phyloP scores from a whole-genome alignment of 2,797 vertebrate species.

The Glyptemys insculpta region DNA sequence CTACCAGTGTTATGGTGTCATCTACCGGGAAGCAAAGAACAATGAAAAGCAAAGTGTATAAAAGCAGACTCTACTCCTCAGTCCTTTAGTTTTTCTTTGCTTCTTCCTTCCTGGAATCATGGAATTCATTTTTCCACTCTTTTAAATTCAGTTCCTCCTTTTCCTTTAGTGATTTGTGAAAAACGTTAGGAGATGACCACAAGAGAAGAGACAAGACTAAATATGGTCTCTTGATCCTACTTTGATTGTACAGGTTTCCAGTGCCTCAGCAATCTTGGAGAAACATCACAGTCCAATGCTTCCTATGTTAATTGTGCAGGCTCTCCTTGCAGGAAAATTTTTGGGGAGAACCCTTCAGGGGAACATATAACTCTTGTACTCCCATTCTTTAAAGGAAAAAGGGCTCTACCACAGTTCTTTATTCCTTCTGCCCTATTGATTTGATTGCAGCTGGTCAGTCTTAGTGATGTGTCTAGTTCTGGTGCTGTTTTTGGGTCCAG shows the following conservation, averaged over 20 bases:
- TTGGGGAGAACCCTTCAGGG: not conserved
- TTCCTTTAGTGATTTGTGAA: not conserved
- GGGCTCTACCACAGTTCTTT: fast-evolving
- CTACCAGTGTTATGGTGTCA: not conserved
- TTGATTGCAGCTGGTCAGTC: not conserved
- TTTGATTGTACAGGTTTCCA: not conserved
- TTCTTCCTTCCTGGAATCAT: not conserved
- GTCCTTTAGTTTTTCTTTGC: not conserved
- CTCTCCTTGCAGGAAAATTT: not conserved
- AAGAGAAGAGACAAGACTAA: not conserved
- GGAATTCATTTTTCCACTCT: not conserved
- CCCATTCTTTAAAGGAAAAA: not conserved
- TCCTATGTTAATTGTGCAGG: not conserved
- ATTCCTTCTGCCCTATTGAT: not conserved
- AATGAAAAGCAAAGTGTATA: not conserved
- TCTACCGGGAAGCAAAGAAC: not conserved
- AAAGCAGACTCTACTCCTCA: not conserved
- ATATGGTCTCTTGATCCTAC: not conserved
- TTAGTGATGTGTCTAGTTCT: not conserved
- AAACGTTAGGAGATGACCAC: not conserved
- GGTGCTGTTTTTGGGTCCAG: not conserved
- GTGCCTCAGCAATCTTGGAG: not conserved
- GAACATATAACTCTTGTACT: not conserved
- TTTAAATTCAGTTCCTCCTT: not conserved
- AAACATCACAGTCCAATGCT: not conserved